Evolutionary conservation across 1,140 invertebrate species (phyloP), one percentile per base, ranked within the genome.

Genomic region (Ceratina australensis): DNA sequence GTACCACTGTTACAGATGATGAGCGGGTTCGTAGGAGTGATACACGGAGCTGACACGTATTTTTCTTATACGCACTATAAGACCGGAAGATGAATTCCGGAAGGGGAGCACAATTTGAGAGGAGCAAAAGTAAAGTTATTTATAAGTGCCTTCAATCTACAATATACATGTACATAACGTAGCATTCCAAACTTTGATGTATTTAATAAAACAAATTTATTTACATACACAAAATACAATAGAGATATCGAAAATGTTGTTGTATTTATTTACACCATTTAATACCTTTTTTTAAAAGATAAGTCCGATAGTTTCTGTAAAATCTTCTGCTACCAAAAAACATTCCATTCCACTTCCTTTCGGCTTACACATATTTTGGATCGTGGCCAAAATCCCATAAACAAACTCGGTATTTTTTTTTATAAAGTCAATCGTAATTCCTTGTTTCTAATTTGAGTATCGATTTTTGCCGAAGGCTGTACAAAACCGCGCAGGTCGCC

Each of bases 21-120:
- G 79, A 96, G 96, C 47, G 94, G 94, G 52, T 91, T 96, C 7
- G 93, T 95, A 16, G 95, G 95, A 42, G 86, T 96, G 18, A 82
- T 96, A 0, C 95, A 97, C 88, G 95, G 94, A 1, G 93, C 95
- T 2, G 96, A 97, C 87, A 95, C 95, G 1, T 96, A 95, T 89
- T 93, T 95, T 79, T 95, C 95, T 0, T 96, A 95, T 72, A 93
- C 91, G 79, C 93, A 95, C 82, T 94, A 93, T 80, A 94, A 60
- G 92, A 92, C 76, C 87, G 94, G 87, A 94, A 90, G 89, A 78
- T 85, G 47, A 73, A 73, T 28, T 61, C 33, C 0, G 4, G 0
- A 56, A 33, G 0, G 28, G 47, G 12, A 28, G 3, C 3, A 28
- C 42, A 16, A 47, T 60, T 68, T 8, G 18, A 10, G 8, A 42